Evolutionary conservation across 2,888 invertebrate species (phyloP), one percentile per base, ranked within the genome.

Genomic region (Stratiomys singularior): DNA sequence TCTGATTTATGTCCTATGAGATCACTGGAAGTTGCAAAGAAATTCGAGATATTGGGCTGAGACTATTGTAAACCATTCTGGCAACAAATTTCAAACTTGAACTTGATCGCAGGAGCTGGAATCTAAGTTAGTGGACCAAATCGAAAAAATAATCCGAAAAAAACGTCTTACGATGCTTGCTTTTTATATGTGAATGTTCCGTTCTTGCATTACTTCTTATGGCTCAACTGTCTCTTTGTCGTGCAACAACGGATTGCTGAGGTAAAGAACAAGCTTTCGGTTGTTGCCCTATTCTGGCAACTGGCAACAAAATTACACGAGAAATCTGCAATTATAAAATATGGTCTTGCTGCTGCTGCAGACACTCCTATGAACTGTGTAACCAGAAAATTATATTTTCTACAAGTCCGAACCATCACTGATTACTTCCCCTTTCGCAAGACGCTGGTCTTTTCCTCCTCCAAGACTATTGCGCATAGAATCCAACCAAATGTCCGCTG

Each of bases 271-370:
- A 13, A 2, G 66, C 18, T 21, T 66, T 4, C 11, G 66, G 37
- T 66, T 66, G 37, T 66, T 66, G 66, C 66, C 66, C 66, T 66
- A 37, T 30, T 66, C 66, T 9, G 18, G n/a, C 66, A n/a, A 37
- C 18, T 66, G 18, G 37, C 37, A n/a, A 66, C 66, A 28, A 66
- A 64, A 60, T 60, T 5, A 60, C 30, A 15, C 37, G 18, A 18
- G 66, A 66, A 30, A 18, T 37, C 5, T 30, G 66, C 66, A 66
- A 66, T 66, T 66, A 66, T 37, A 30, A 66, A 66, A 37, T 18
- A 3, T 3, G 44, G 37, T n/a, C 15, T 18, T 23, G 58, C 37
- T 66, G 37, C 37, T 30, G 4, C 58, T 15, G 18, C 66, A n/a
- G 30, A 27, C n/a, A 30, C 15, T 64, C 64, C 30, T 18, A 1